Percentiles rank a stretch among this genome's conserved stretches.
Evolutionary conservation across 2,113 vertebrate genomes (phyloP).

Genomic region (Limanda limanda): DNA sequence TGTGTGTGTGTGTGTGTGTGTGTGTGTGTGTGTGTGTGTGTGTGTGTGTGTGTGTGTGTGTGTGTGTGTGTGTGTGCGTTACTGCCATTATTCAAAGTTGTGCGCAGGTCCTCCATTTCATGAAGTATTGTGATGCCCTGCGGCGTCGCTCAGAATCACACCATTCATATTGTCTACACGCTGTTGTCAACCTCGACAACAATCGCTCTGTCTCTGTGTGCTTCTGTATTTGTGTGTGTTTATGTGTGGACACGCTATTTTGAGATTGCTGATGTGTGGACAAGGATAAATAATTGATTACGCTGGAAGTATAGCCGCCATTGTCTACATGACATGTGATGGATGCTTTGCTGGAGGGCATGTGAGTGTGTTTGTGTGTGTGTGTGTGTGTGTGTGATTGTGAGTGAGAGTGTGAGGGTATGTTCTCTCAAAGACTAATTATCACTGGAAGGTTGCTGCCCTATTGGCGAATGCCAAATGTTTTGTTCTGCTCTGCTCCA

Average conservation of each 20-base stretch:
- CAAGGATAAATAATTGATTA: slow-evolving; percentile 72
- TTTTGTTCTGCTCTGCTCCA: slow-evolving; percentile 74
- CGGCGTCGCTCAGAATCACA: slow-evolving; percentile 55
- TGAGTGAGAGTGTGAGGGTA: slow-evolving; percentile 16
- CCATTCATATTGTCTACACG: slow-evolving; percentile 55
- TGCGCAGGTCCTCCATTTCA: slow-evolving; percentile 56
- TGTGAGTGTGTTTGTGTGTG: slow-evolving; percentile 13
- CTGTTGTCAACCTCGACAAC: slow-evolving; percentile 51
- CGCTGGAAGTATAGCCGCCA: slow-evolving; percentile 38
- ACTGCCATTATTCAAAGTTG: slow-evolving; percentile 36
- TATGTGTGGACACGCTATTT: slow-evolving; percentile 29
- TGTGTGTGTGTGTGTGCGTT: slow-evolving; percentile 14
- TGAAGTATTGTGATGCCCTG: slow-evolving; percentile 44
- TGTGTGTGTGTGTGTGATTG: slow-evolving; percentile 25
- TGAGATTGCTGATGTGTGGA: slow-evolving; percentile 27
- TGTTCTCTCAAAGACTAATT: slow-evolving; percentile 66
- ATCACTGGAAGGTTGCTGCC: slow-evolving; percentile 73
- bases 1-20: slow-evolving; percentile 22
- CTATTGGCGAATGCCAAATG: slow-evolving; percentile 78
- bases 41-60: slow-evolving; percentile 7
- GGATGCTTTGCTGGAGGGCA: slow-evolving; percentile 32
- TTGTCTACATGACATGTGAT: slow-evolving; percentile 65
- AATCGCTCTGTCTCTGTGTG: slow-evolving; percentile 29
- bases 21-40: slow-evolving; percentile 19
- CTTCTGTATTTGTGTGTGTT: slow-evolving; percentile 18